phyloP scores from a whole-genome alignment of 2,888 invertebrate species.

The Pyralis farinalis region DNA sequence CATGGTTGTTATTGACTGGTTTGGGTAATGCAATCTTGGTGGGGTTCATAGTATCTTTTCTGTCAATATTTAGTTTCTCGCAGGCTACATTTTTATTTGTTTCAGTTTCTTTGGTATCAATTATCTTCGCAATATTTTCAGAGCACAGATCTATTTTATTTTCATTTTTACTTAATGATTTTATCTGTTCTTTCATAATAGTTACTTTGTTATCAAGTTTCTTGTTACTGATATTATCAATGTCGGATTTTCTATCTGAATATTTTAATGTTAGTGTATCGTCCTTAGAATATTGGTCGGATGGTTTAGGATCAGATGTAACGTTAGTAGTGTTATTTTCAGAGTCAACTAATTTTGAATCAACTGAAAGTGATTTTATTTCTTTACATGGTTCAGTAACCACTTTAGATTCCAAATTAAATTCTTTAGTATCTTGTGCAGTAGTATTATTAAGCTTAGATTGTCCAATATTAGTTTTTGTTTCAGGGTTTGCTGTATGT shows the following conservation, averaged over 20 bases:
- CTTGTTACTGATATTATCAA: not conserved
- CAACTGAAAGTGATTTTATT: not conserved
- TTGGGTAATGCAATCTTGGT: constrained; percentile 27
- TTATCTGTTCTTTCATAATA: not conserved
- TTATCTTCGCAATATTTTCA: constrained; percentile 10
- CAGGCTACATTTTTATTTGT: constrained; percentile 3
- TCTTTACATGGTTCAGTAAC: too few species aligned
- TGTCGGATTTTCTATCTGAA: not conserved
- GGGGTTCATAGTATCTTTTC: constrained; percentile 20
- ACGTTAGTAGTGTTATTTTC: not conserved
- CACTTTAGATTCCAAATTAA: too few species aligned
- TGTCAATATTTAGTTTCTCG: constrained; percentile 5
- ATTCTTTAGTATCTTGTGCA: too few species aligned
- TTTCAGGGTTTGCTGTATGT: too few species aligned
- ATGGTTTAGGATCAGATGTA: too few species aligned
- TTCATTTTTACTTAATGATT: constrained; percentile 1
- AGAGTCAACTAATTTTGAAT: not conserved
- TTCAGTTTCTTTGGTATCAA: constrained; percentile 3
- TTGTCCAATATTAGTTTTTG: too few species aligned
- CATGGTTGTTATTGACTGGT: constrained; percentile 48
- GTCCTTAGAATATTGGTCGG: not conserved
- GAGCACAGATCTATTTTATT: constrained; percentile 10
- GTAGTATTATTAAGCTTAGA: too few species aligned
- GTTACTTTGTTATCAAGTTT: not conserved
- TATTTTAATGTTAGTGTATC: not conserved